These are phyloP conservation scores for Hylaeus anthracinus DNA, from an alignment of 1,140 invertebrate genomes.

Conservation along the genomic window DNA sequence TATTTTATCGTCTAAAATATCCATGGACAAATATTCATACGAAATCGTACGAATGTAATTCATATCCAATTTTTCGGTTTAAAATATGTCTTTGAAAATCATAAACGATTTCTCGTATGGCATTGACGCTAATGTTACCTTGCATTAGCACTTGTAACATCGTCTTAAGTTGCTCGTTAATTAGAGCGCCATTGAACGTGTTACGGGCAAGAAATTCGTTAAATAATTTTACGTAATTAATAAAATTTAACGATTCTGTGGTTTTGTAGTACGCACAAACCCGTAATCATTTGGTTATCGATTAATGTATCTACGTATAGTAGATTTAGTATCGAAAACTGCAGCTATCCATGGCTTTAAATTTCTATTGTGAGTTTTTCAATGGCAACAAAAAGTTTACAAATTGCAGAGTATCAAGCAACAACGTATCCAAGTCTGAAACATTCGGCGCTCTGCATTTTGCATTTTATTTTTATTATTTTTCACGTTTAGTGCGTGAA, in stretches of 20 bases:
- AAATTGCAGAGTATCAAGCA: slow-evolving; percentile 2
- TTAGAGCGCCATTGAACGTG: slow-evolving; percentile 4
- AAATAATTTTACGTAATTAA: not conserved
- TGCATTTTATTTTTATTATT: slow-evolving; percentile 5
- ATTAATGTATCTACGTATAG: not conserved
- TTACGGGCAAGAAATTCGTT: slow-evolving; percentile 6
- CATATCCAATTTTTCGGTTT: not conserved
- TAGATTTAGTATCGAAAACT: not conserved
- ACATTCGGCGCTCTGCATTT: not conserved
- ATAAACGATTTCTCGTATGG: slow-evolving; percentile 19
- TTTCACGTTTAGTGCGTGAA: not conserved
- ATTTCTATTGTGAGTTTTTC: too few relatives aligned
- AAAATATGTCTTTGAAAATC: not conserved
- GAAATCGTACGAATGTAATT: not conserved
- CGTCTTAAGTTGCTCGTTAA: slow-evolving; percentile 25
- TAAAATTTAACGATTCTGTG: not conserved
- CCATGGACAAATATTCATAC: slow-evolving; percentile 1
- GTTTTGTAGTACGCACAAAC: not conserved
- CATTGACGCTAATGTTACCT: slow-evolving; percentile 6
- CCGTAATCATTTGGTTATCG: not conserved
- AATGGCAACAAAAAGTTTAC: not conserved
- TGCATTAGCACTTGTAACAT: slow-evolving; percentile 10
- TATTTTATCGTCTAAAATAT: slow-evolving; percentile 10
- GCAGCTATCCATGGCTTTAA: too few relatives aligned
- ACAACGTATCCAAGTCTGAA: not conserved